Percentiles rank a stretch among this genome's conserved stretches.
phyloP scores from a whole-genome alignment of 2,888 invertebrate species.

The Panzeria rudis region DNA sequence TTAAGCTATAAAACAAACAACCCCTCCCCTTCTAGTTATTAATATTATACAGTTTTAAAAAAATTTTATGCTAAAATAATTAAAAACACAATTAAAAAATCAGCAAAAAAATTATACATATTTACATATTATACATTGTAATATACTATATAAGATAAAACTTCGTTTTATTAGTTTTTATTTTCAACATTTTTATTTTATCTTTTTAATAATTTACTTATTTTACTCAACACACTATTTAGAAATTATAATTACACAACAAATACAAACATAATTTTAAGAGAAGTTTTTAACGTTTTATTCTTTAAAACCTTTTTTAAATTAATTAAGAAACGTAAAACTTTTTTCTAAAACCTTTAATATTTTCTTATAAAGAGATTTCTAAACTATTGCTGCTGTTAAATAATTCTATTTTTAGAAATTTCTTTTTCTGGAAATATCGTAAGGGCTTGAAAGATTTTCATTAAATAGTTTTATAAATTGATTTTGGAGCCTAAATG shows the following conservation, averaged over 20 bases:
- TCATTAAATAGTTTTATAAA: slow-evolving; percentile 27
- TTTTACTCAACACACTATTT: slow-evolving; percentile 60
- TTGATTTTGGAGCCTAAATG: not conserved
- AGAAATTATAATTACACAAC: slow-evolving; percentile 49
- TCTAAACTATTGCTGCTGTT: slow-evolving; percentile 45
- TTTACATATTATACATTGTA: slow-evolving; percentile 60
- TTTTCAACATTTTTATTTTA: slow-evolving; percentile 60
- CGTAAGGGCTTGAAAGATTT: not conserved
- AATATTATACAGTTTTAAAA: slow-evolving; percentile 70
- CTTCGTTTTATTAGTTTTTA: slow-evolving; percentile 49
- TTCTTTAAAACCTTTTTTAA: slow-evolving; percentile 23
- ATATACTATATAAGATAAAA: slow-evolving; percentile 61
- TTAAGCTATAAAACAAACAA: slow-evolving; percentile 60
- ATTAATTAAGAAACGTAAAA: slow-evolving; percentile 20
- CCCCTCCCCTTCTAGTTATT: slow-evolving; percentile 61
- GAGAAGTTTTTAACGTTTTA: slow-evolving; percentile 60
- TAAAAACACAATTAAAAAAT: slow-evolving; percentile 21
- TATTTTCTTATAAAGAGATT: slow-evolving; percentile 8
- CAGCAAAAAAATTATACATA: slow-evolving; percentile 41
- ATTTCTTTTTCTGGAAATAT: not conserved
- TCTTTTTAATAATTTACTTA: slow-evolving; percentile 62
- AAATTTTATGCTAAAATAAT: slow-evolving; percentile 64
- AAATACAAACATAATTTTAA: slow-evolving; percentile 43
- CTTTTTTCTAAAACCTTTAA: slow-evolving; percentile 20
- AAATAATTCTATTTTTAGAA: slow-evolving; percentile 21